Conservation (phyloP, 2,113 vertebrate species). For the Hippocampus abdominalis region DNA sequence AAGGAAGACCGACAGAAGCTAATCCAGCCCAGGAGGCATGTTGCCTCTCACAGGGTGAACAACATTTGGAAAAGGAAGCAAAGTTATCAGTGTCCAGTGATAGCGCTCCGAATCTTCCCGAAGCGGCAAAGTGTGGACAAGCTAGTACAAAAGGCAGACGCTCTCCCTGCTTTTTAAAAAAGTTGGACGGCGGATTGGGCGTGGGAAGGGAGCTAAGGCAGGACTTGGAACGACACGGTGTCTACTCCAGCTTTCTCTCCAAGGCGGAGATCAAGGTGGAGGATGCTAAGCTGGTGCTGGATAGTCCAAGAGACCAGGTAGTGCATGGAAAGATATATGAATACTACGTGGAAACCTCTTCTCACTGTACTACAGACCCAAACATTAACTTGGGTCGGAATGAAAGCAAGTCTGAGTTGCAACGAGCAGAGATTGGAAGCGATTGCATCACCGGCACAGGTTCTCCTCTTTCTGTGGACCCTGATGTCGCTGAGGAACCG, state of each 20-base stretch:
- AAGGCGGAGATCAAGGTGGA: slow-evolving; percentile 78
- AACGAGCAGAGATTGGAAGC: slow-evolving; percentile 32
- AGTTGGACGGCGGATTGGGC: slow-evolving; percentile 65
- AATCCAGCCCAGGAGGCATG: neutral
- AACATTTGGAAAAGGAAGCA: slow-evolving; percentile 15
- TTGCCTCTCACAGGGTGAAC: slow-evolving; percentile 1
- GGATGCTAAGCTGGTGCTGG: slow-evolving; percentile 71
- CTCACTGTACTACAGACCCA: slow-evolving; percentile 62
- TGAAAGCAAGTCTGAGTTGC: slow-evolving; percentile 38
- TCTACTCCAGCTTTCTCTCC: slow-evolving; percentile 80
- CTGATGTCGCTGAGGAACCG: slow-evolving; percentile 43
- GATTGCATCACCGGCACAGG: slow-evolving; percentile 29
- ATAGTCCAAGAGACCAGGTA: slow-evolving; percentile 26
- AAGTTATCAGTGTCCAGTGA: slow-evolving; percentile 23
- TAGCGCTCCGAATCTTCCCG: slow-evolving; percentile 18
- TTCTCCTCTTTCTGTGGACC: slow-evolving; percentile 44
- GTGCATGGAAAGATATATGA: slow-evolving; percentile 84
- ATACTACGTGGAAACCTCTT: slow-evolving; percentile 78
- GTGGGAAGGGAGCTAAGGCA: slow-evolving; percentile 72
- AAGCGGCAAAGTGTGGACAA: slow-evolving; percentile 11
- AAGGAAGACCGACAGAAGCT: slow-evolving; percentile 9
- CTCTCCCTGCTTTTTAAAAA: slow-evolving; percentile 69
- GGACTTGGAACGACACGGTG: slow-evolving; percentile 39
- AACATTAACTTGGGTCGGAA: slow-evolving; percentile 23
- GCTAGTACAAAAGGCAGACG: slow-evolving; percentile 48